Conservation (phyloP, 2,797 vertebrate species). For the Propithecus deckenii region DNA sequence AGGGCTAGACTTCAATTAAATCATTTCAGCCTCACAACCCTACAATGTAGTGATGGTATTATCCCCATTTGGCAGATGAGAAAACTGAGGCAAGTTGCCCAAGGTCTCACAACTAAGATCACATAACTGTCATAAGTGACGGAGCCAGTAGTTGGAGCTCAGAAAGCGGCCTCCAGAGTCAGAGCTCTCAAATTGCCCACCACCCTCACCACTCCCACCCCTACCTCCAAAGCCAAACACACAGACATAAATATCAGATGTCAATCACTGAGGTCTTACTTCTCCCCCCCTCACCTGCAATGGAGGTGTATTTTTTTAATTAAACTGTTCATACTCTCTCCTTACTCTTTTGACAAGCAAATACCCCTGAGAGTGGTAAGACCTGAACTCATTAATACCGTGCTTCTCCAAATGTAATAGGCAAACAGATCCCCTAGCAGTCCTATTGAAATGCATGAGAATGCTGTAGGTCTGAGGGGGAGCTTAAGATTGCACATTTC, state of each 20-base stretch:
- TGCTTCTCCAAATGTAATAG: not conserved
- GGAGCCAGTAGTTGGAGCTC: not conserved
- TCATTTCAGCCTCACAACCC: not conserved
- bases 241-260: not conserved
- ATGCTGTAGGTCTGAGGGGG: not conserved
- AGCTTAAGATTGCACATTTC: not conserved
- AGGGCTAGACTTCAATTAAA: not conserved
- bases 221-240: no score
- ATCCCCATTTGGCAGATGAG: not conserved
- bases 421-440: not conserved
- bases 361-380: not conserved
- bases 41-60: not conserved
- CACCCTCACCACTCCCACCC: not conserved
- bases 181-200: not conserved
- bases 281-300: not conserved
- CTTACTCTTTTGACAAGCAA: constrained; percentile 15
- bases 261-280: not conserved
- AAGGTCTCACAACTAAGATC: not conserved
- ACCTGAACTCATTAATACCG: not conserved
- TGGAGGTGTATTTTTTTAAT: not conserved
- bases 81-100: constrained; percentile 9
- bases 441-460: not conserved
- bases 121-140: not conserved
- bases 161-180: not conserved
- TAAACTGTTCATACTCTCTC: not conserved